Percentiles rank a stretch among this genome's conserved stretches.
Conservation (phyloP, 1,140 invertebrate species). For the Aphidius gifuensis region DNA sequence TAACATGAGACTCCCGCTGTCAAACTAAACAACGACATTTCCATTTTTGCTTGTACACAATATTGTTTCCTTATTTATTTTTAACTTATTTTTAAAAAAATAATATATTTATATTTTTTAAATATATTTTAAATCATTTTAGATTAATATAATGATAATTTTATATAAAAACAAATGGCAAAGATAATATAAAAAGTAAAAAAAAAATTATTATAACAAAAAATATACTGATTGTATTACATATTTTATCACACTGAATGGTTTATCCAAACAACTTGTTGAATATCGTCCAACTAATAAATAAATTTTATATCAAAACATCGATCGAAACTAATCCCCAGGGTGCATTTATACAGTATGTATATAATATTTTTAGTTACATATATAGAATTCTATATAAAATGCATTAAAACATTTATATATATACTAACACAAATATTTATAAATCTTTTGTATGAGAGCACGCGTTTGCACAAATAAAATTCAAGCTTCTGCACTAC, state of each 20-base stretch:
- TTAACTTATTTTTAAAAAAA: too few species aligned
- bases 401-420: background rate
- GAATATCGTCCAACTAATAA: constrained; percentile 11
- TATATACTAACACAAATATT: background rate
- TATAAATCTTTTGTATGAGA: background rate
- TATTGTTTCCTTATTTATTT: background rate
- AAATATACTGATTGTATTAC: background rate
- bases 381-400: background rate
- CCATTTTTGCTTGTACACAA: constrained; percentile 29
- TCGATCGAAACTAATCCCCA: constrained; percentile 10
- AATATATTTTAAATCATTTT: too few species aligned
- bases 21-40: constrained; percentile 36
- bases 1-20: constrained; percentile 41
- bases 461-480: constrained; percentile 29
- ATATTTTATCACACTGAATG: constrained; percentile 7
- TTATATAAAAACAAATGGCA: too few species aligned
- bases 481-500: constrained; percentile 19
- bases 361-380: too few species aligned
- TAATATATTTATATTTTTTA: too few species aligned
- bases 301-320: constrained; percentile 16
- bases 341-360: background rate
- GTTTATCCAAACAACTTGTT: constrained; percentile 10
- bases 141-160: too few species aligned
- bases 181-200: too few species aligned
- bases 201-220: too few species aligned